phyloP scores from a whole-genome alignment of 2,888 invertebrate species.

The Timema podura region DNA sequence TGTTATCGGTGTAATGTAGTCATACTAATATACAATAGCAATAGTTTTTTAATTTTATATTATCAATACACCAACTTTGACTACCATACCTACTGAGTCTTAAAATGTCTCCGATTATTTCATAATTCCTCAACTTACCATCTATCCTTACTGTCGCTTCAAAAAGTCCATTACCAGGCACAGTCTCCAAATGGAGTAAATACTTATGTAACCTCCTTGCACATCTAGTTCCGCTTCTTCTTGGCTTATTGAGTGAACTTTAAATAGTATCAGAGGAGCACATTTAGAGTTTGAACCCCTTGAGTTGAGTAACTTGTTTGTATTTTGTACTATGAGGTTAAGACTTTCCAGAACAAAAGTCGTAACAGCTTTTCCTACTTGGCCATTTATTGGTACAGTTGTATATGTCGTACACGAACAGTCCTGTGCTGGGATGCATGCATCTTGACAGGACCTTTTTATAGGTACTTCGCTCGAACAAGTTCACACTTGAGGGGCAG shows the following conservation, averaged over 20 bases:
- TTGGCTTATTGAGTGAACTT: too few relatives aligned
- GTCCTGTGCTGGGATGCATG: constrained; percentile 22
- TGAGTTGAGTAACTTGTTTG: not conserved
- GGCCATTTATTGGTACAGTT: not conserved
- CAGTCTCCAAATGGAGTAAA: constrained; percentile 37
- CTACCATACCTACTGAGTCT: constrained; percentile 75
- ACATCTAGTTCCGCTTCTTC: not conserved
- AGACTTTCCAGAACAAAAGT: constrained; percentile 2
- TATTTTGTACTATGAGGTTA: constrained; percentile 1
- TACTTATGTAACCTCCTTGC: constrained; percentile 29
- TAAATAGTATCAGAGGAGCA: too few relatives aligned
- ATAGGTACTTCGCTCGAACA: constrained; percentile 20
- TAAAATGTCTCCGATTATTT: constrained; percentile 49
- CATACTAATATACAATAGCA: constrained; percentile 67
- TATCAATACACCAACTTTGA: constrained; percentile 71
- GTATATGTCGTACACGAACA: constrained; percentile 22
- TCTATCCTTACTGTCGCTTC: constrained; percentile 41
- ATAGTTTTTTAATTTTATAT: constrained; percentile 70
- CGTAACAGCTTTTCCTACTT: constrained; percentile 3
- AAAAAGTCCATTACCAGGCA: constrained; percentile 42
- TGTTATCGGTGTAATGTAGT: too few relatives aligned
- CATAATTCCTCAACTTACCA: not conserved
- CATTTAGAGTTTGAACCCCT: too few relatives aligned
- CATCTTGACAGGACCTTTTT: constrained; percentile 23
- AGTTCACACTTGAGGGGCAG: constrained; percentile 13